phyloP scores from a whole-genome alignment of 2,888 invertebrate species.

The Icerya purchasi region DNA sequence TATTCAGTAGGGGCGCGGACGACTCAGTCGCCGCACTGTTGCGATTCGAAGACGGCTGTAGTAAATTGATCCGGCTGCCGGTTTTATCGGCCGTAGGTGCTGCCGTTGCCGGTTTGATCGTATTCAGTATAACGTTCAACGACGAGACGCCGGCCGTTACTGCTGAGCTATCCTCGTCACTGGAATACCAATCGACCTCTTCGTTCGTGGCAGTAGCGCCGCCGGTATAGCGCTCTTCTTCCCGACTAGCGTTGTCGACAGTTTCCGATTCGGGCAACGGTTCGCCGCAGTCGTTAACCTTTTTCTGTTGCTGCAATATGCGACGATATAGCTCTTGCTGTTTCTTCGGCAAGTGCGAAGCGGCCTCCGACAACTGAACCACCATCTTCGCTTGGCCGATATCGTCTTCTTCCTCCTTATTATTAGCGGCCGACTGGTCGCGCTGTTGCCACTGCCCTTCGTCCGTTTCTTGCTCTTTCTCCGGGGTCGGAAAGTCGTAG shows the following conservation, averaged over 20 bases:
- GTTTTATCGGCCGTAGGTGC: background rate
- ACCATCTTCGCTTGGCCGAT: background rate
- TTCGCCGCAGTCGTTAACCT: slow-evolving; percentile 16
- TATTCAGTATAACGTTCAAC: slow-evolving; percentile 11
- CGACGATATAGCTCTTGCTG: slow-evolving; percentile 42
- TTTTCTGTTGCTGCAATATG: slow-evolving; percentile 40
- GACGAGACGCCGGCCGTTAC: slow-evolving; percentile 7
- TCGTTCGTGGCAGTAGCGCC: slow-evolving; percentile 17
- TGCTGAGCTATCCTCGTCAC: slow-evolving; percentile 59
- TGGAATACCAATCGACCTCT: slow-evolving; percentile 49
- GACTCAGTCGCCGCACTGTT: background rate
- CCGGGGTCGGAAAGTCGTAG: background rate
- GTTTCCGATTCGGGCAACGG: background rate
- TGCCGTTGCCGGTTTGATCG: background rate
- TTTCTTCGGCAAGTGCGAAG: slow-evolving; percentile 35
- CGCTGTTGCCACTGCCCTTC: background rate
- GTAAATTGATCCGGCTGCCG: background rate
- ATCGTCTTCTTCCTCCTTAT: background rate
- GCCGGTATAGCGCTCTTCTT: no score
- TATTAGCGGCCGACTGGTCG: background rate
- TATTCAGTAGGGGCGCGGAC: no score
- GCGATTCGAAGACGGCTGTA: background rate
- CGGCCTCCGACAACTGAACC: slow-evolving; percentile 7
- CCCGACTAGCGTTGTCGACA: background rate
- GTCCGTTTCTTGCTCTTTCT: background rate